phyloP scores from a whole-genome alignment of 2,113 vertebrate genomes.

The Oophaga pumilio region DNA sequence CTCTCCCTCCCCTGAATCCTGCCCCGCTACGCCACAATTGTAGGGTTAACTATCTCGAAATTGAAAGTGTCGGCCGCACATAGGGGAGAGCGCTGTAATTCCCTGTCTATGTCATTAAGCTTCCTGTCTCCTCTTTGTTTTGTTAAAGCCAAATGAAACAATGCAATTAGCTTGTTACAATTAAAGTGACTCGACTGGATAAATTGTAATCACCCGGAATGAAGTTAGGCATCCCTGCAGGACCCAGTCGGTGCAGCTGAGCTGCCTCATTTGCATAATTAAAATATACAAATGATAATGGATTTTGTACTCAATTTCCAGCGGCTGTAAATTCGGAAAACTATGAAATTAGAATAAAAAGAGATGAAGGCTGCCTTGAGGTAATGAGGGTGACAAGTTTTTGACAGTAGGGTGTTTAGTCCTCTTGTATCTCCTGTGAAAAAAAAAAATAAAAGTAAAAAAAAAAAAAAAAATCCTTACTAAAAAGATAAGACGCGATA shows the following conservation, averaged over 20 bases:
- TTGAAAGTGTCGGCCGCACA: neutral
- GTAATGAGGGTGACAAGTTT: slow-evolving; percentile 83
- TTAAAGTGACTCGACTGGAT: slow-evolving; percentile 99
- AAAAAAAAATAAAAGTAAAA: slow-evolving; percentile 65
- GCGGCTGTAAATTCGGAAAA: slow-evolving; percentile 98
- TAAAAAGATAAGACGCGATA: slow-evolving; percentile 82
- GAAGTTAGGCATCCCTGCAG: slow-evolving; percentile 99
- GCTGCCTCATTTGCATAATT: slow-evolving; percentile 99
- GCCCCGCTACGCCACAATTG: slow-evolving; percentile 14
- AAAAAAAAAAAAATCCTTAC: neutral
- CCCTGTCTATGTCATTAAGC: slow-evolving; percentile 75
- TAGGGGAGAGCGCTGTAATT: slow-evolving; percentile 15
- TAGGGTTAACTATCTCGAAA: neutral
- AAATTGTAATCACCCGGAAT: slow-evolving; percentile 99
- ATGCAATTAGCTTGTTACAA: slow-evolving; percentile 99
- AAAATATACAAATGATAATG: slow-evolving; percentile 99
- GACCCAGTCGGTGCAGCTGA: slow-evolving; percentile 95
- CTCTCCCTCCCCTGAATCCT: slow-evolving; percentile 6
- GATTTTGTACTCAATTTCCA: slow-evolving; percentile 99
- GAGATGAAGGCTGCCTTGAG: slow-evolving; percentile 87
- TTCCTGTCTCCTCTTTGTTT: slow-evolving; percentile 88
- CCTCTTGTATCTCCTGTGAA: slow-evolving; percentile 75
- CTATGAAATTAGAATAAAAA: slow-evolving; percentile 99
- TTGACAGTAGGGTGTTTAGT: slow-evolving; percentile 83
- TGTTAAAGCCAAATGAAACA: slow-evolving; percentile 99